A percentile compares a stretch with the other conserved stretches of the same genome.
These are phyloP conservation scores for Pangasius macronema DNA, from an alignment of 2,797 vertebrate species.

Conservation along the genomic window DNA sequence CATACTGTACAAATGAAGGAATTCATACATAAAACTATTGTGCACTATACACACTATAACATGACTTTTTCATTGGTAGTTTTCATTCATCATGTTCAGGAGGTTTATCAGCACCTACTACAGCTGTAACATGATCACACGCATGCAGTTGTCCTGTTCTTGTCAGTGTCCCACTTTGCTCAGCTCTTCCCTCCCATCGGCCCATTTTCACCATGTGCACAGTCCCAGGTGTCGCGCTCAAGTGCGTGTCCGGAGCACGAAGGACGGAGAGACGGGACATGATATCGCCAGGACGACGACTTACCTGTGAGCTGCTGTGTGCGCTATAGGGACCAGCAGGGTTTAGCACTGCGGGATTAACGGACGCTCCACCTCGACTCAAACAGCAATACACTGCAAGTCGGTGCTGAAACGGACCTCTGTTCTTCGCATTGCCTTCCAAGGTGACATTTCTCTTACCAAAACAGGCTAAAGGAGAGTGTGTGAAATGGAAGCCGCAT, in stretches of 20 bases:
- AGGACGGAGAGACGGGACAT: too few species aligned
- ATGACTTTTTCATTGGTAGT: neutral
- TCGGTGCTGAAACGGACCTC: slow-evolving; percentile 37
- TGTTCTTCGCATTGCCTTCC: slow-evolving; percentile 35
- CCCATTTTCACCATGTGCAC: neutral
- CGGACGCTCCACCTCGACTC: slow-evolving; percentile 43
- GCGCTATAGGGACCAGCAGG: slow-evolving; percentile 25
- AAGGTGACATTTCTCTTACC: slow-evolving; percentile 43
- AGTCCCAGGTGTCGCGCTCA: neutral
- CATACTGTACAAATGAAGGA: neutral
- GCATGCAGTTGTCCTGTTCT: neutral
- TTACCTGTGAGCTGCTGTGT: neutral
- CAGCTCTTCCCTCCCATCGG: neutral
- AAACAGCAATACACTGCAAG: slow-evolving; percentile 27
- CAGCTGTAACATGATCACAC: neutral
- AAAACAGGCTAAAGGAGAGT: neutral
- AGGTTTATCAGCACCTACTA: neutral
- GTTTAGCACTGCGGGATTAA: slow-evolving; percentile 69
- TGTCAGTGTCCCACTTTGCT: neutral
- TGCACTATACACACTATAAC: too few species aligned
- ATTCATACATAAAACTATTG: neutral
- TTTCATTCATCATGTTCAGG: neutral
- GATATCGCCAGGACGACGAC: too few species aligned
- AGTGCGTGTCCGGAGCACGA: too few species aligned
- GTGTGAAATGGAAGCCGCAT: neutral